Base-by-base conservation (phyloP, 2,797 vertebrate genomes). In the Urophycis tenuis region DNA sequence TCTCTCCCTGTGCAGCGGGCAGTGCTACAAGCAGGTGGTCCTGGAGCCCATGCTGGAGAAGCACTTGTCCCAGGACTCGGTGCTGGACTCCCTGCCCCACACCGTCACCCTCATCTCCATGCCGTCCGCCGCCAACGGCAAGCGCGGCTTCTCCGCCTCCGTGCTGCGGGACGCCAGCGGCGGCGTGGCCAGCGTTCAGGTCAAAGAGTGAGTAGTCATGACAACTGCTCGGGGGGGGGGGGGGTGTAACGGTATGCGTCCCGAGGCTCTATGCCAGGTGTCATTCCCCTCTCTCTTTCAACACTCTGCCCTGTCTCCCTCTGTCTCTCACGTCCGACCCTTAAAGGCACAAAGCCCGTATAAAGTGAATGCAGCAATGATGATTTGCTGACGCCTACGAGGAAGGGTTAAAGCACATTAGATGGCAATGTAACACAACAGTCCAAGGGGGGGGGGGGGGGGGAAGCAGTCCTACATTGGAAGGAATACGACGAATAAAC, bases 11-110 rank as follows among this genome's bases (percentile, higher is more conserved):
- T 35, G 9, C 88, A 99, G 97, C 78, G 97, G 97, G 77, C 95
- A 95, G 90, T 99, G 97, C 89, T 95, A 99, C 89, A 97, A 97
- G 75, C 95, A 98, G 90, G 93, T 96, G 74, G 93, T 99, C 74
- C 91, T 99, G 77, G 94, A 95, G 0, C 97, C 97, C 0, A 94
- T 97, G 95, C 92, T 98, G 91, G 97, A 98, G 85, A 95, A 95
- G 39, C 93, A 95, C 3, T 96, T n/a, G 53, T 60, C 95, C 0
- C 92, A 93, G 0, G 96, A 98, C 83, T 96, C 94, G 0, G 88
- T 93, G 76, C 91, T 94, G 0, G 95, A 96, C 88, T 94, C 96
- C 45, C 92, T 97, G 74, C 96, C 97, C 10, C 96, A 99, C 81
- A 98, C 96, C 0, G 93, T 99, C 84, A 97, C 95, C 0, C 95